phyloP scores from a whole-genome alignment of 2,888 invertebrate genomes.

The Campaea margaritaria region DNA sequence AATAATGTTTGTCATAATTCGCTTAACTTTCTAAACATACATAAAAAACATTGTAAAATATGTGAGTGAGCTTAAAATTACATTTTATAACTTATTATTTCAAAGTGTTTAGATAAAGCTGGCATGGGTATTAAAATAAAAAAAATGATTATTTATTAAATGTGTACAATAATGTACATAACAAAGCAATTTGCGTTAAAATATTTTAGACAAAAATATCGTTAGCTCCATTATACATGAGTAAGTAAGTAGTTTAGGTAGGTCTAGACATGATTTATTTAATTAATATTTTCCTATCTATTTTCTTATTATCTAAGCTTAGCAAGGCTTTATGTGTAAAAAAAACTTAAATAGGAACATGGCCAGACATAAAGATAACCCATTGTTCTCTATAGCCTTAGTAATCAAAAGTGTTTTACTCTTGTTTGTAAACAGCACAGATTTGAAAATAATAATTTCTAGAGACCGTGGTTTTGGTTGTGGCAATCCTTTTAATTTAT shows the following conservation, averaged over 20 bases:
- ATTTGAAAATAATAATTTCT: too few species aligned
- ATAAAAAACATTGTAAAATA: background rate
- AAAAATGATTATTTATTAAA: too few species aligned
- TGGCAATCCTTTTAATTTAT: background rate
- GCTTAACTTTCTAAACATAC: too few species aligned
- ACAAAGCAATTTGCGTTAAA: slow-evolving; percentile 4
- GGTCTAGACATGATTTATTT: slow-evolving; percentile 2
- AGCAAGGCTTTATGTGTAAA: too few species aligned
- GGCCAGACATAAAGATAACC: too few species aligned
- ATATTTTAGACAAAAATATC: background rate
- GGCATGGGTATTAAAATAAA: slow-evolving; percentile 1
- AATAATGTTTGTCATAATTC: too few species aligned
- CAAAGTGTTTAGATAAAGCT: slow-evolving; percentile 6
- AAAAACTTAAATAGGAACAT: too few species aligned
- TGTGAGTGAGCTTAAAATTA: too few species aligned
- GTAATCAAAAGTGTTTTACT: too few species aligned
- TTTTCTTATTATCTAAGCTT: background rate
- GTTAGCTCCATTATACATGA: background rate
- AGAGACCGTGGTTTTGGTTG: too few species aligned
- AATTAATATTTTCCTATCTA: slow-evolving; percentile 14
- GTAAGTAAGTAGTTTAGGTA: background rate
- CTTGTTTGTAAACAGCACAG: too few species aligned
- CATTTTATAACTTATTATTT: background rate
- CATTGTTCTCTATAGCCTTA: too few species aligned
- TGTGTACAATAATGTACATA: background rate